A percentile compares a stretch with the other conserved stretches of the same genome.
Conservation (phyloP, 2,888 invertebrate species). For the Stomorhina lunata region DNA sequence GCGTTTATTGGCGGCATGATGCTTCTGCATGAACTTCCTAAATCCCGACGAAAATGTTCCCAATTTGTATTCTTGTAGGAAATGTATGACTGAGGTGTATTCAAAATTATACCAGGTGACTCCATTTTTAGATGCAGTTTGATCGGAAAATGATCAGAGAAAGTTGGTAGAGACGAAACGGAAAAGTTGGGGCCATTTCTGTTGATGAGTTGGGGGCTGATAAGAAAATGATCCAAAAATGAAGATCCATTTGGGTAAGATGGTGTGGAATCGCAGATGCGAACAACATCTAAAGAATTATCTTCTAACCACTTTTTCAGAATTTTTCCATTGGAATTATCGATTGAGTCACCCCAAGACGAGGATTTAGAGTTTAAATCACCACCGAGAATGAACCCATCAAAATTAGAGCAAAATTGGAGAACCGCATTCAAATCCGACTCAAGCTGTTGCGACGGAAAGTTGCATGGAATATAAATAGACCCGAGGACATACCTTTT, state of each 20-base stretch:
- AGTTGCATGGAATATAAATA: constrained; percentile 4
- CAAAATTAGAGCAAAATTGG: too few species aligned
- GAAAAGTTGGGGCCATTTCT: neutral
- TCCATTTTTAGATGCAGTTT: too few species aligned
- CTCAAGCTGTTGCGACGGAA: neutral
- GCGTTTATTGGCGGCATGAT: too few species aligned
- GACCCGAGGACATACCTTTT: constrained; percentile 11
- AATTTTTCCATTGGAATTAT: neutral
- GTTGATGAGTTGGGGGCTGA: neutral
- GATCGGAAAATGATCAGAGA: neutral
- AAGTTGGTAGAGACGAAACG: neutral
- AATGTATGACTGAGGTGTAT: neutral
- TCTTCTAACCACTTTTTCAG: neutral
- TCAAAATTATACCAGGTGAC: too few species aligned
- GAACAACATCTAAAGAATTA: neutral
- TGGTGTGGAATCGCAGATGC: neutral
- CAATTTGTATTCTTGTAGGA: neutral
- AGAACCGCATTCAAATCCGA: neutral
- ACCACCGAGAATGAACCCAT: constrained; percentile 4
- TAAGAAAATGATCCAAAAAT: neutral
- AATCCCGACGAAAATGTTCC: neutral
- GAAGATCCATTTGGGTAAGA: constrained; percentile 9
- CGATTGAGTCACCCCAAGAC: too few species aligned
- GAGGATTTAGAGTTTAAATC: constrained; percentile 13
- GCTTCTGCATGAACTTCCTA: too few species aligned